Conservation (phyloP, 2,797 vertebrate genomes). For the Sparidentex hasta region DNA sequence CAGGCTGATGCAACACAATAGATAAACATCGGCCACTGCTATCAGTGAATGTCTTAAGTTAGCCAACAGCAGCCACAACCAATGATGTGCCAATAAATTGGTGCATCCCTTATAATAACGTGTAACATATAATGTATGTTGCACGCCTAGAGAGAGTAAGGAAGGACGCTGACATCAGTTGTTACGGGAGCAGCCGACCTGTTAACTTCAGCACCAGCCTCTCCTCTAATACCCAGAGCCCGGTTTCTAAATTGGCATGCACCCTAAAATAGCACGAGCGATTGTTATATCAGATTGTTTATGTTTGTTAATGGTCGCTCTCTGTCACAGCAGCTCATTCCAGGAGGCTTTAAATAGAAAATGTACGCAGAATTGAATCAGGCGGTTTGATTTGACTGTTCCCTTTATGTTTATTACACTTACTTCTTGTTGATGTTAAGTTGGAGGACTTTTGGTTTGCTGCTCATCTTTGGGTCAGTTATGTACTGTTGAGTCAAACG, state of each 20-base stretch:
- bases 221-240: slow-evolving; percentile 20
- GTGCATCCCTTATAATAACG: too few relatives aligned
- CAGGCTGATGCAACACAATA: too few relatives aligned
- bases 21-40: too few relatives aligned
- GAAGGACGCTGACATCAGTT: neutral
- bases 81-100: too few relatives aligned
- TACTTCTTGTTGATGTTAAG: neutral
- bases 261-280: slow-evolving; percentile 34
- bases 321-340: neutral
- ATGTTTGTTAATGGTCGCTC: slow-evolving; percentile 20
- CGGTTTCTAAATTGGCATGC: slow-evolving; percentile 46
- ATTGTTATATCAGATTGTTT: neutral
- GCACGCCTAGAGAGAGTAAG: too few relatives aligned
- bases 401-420: neutral
- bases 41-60: too few relatives aligned
- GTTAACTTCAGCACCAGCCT: neutral
- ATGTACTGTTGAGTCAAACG: too few relatives aligned
- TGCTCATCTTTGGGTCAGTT: neutral
- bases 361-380: neutral
- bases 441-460: neutral
- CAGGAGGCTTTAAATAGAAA: slow-evolving; percentile 8
- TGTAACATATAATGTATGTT: too few relatives aligned
- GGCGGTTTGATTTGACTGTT: neutral
- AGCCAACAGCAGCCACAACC: too few relatives aligned
- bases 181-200: slow-evolving; percentile 7